phyloP scores from a whole-genome alignment of 2,797 vertebrate species.

The Etheostoma perlongum region DNA sequence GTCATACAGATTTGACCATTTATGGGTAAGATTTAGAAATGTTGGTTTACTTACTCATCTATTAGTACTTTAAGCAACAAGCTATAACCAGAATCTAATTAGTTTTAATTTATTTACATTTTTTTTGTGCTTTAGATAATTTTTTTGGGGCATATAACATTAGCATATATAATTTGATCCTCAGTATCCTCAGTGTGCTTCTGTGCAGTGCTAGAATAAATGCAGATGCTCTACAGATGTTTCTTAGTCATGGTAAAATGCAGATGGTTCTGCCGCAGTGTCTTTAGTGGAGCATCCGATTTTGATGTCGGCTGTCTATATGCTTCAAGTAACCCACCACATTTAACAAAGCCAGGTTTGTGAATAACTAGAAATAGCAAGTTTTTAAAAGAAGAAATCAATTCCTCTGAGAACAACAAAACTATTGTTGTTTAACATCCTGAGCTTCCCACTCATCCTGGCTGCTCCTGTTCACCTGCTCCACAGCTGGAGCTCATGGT shows the following conservation, averaged over 20 bases:
- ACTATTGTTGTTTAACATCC: not conserved
- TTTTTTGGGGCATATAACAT: too few species aligned
- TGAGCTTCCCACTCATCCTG: not conserved
- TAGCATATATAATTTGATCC: not conserved
- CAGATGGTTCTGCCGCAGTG: not conserved
- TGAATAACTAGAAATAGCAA: not conserved
- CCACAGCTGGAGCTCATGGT: not conserved
- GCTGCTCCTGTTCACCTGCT: conserved; percentile 8
- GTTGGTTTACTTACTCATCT: not conserved
- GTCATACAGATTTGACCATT: conserved; percentile 21
- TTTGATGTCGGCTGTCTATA: not conserved
- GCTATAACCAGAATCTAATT: conserved; percentile 7
- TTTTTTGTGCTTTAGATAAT: not conserved
- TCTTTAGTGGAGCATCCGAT: not conserved
- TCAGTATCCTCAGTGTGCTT: not conserved
- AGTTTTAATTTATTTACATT: not conserved
- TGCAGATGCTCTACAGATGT: not conserved
- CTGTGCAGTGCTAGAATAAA: conserved; percentile 1
- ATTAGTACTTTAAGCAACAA: not conserved
- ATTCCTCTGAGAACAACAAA: too few species aligned
- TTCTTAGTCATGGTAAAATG: not conserved
- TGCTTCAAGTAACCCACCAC: not conserved
- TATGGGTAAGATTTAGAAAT: conserved; percentile 34
- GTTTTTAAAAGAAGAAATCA: not conserved
- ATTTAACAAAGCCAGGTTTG: conserved; percentile 7